Conservation (phyloP, 1,140 invertebrate genomes). For the Papilio dardanus region DNA sequence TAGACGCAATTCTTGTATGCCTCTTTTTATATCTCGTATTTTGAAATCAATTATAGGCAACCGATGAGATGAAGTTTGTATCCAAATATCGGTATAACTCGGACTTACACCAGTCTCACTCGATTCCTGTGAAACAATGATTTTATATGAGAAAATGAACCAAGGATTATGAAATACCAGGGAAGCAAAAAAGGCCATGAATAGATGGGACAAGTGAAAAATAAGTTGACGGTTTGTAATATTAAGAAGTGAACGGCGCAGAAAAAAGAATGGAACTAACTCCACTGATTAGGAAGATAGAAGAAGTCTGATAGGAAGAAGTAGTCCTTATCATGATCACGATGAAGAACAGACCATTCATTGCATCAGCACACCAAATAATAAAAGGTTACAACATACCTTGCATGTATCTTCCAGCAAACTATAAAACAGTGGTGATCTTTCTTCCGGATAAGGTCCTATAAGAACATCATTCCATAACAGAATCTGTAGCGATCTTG, state of each 20-base stretch:
- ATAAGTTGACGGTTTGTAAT: too few species aligned
- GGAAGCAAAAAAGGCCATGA: not conserved
- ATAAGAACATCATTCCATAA: conserved; percentile 43
- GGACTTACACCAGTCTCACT: not conserved
- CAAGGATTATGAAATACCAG: not conserved
- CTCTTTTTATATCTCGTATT: conserved; percentile 11
- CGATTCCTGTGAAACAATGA: conserved; percentile 16
- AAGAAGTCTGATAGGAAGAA: not conserved
- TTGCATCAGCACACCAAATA: not conserved
- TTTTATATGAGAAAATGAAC: not conserved
- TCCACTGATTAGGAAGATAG: too few species aligned
- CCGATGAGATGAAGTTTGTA: not conserved
- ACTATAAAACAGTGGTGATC: conserved; percentile 39
- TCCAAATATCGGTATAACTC: conserved; percentile 6
- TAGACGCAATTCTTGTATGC: not conserved
- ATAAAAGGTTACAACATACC: conserved; percentile 2
- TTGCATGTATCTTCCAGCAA: conserved; percentile 31
- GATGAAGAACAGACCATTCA: not conserved
- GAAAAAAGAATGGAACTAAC: too few species aligned
- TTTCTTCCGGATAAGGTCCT: conserved; percentile 27
- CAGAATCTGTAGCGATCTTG: conserved; percentile 21
- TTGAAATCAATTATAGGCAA: conserved; percentile 30
- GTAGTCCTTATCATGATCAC: not conserved
- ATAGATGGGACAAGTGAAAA: too few species aligned
- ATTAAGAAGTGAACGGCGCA: too few species aligned